Evolutionary conservation across 2,888 invertebrate species (phyloP).

Genomic region (Drosophila flavopinicola): DNA sequence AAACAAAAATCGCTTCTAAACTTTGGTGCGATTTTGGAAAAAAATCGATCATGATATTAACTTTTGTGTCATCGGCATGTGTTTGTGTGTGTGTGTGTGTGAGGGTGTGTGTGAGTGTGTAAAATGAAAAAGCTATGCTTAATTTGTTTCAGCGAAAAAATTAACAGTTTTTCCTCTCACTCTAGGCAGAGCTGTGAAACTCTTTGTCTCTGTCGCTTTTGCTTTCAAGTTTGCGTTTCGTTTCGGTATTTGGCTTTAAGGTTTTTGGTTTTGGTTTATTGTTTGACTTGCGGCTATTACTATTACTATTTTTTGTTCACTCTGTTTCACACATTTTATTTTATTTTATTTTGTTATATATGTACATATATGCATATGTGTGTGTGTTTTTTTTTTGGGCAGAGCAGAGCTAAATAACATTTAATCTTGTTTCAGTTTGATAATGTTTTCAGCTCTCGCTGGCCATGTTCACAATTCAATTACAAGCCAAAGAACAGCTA

Average conservation of each 20-base stretch:
- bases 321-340: conserved; percentile 65
- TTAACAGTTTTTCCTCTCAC: conserved; percentile 23
- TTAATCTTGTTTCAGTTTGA: conserved; percentile 57
- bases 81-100: too few relatives aligned
- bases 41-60: conserved; percentile 59
- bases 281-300: conserved; percentile 50
- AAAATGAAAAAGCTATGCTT: conserved; percentile 59
- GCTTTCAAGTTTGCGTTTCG: conserved; percentile 53
- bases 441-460: conserved; percentile 14
- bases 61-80: conserved; percentile 46
- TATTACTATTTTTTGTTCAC: conserved; percentile 20
- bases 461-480: conserved; percentile 73
- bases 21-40: conserved; percentile 35
- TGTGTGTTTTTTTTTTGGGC: not conserved
- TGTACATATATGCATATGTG: conserved; percentile 11
- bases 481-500: conserved; percentile 66
- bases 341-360: too few relatives aligned
- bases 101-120: conserved; percentile 12
- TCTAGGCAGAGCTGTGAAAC: conserved; percentile 21
- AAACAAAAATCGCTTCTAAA: conserved; percentile 17
- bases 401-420: conserved; percentile 30
- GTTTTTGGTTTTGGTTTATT: conserved; percentile 11
- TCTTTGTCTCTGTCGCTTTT: conserved; percentile 30
- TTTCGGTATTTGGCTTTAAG: conserved; percentile 20
- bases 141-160: conserved; percentile 60